Base-by-base conservation (phyloP, 2,797 vertebrate genomes). In the Labeo calbasu region DNA sequence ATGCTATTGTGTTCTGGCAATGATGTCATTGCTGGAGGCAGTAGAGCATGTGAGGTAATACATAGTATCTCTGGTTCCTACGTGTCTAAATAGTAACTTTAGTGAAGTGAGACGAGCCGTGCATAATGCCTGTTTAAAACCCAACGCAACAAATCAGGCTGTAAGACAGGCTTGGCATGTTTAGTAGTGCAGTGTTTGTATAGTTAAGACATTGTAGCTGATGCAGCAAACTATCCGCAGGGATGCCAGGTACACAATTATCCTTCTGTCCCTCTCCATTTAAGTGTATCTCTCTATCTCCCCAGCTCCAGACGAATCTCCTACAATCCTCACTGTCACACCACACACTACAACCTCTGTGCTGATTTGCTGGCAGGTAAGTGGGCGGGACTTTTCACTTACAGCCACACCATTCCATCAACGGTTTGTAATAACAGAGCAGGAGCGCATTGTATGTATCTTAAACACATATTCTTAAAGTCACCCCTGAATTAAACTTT, bases 341-440 rank as follows among this genome's bases (percentile, higher is more conserved):
- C 98, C 98, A 0, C 97, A 98, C 92, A 99, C 98, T 40, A 99
- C 97, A 1, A 99, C 97, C 0, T 99, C 98, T 0, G 97, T 99
- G 92, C 93, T 99, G 84, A 97, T 99, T 92, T 96, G 96, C 86
- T 99, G 98, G 98, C 96, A 98, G 98, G 98, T 99, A 93, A 71
- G 55, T 2, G 63, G 51, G 65, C 2, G 21, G 17, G 55, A 40
- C 4, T 79, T 69, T 63, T 19, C 9, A 14, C 43, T 80, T 21
- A 57, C 48, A 57, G 12, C 48, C 7, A 0, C 23, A 48, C 14
- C 19, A 75, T 77, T 83, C 73, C 40, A 77, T 83, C 73, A 83
- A 21, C 73, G 14, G 36, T 46, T 70, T 77, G 68, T 84, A 79
- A 79, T 84, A 65, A 84, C 75, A 72, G 78, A 48, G 63, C 79